A percentile compares a stretch with the other conserved stretches of the same genome.
phyloP scores from a whole-genome alignment of 2,888 invertebrate species.

The Hybos culiciformis region DNA sequence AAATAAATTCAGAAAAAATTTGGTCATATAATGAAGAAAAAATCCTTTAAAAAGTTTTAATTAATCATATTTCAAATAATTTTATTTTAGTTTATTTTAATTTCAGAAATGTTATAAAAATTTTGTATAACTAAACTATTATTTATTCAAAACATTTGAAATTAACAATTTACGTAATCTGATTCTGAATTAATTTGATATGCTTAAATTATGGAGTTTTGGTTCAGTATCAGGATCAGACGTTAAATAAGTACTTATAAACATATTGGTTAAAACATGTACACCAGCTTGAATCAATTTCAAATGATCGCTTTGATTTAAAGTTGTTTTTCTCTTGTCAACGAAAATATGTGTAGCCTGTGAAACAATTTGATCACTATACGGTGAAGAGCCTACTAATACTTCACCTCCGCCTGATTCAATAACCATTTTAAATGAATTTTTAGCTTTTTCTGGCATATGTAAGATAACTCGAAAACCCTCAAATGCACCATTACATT shows the following conservation, averaged over 20 bases:
- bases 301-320: slow-evolving; percentile 21
- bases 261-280: slow-evolving; percentile 27
- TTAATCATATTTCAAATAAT: too few relatives aligned
- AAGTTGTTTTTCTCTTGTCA: slow-evolving; percentile 25
- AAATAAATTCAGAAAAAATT: too few relatives aligned
- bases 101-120: too few relatives aligned
- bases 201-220: too few relatives aligned
- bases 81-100: too few relatives aligned
- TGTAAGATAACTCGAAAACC: slow-evolving; percentile 43
- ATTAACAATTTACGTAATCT: too few relatives aligned
- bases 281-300: slow-evolving; percentile 22
- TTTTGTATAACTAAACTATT: too few relatives aligned
- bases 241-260: slow-evolving; percentile 31
- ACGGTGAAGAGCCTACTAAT: slow-evolving; percentile 36
- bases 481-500: slow-evolving; percentile 40
- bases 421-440: slow-evolving; percentile 54
- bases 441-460: slow-evolving; percentile 41
- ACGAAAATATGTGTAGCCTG: slow-evolving; percentile 32
- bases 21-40: too few relatives aligned
- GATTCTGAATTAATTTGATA: too few relatives aligned
- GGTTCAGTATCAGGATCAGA: slow-evolving; percentile 28
- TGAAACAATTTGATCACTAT: slow-evolving; percentile 15
- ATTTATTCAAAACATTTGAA: too few relatives aligned
- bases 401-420: slow-evolving; percentile 64
- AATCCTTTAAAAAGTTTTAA: too few relatives aligned